A percentile compares a stretch with the other conserved stretches of the same genome.
Conservation (phyloP, 2,888 invertebrate genomes). For the Trissolcus brochymenae region DNA sequence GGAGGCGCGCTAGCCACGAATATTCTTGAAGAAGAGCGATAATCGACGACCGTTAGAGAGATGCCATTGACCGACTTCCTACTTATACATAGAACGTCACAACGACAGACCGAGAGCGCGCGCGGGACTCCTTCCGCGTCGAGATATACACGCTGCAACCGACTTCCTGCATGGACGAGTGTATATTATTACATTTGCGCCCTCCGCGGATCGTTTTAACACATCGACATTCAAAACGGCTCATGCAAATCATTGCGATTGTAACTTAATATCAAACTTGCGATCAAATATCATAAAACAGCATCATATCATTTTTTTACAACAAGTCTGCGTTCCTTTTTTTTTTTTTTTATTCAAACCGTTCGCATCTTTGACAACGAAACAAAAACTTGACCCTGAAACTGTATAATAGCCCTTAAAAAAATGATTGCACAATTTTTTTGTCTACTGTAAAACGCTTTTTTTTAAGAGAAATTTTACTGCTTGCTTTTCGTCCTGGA, state of each 20-base stretch:
- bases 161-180: conserved; percentile 36
- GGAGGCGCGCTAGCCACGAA: conserved; percentile 34
- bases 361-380: no score
- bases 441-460: neutral
- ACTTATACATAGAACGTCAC: conserved; percentile 30
- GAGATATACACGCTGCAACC: conserved; percentile 30
- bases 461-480: neutral
- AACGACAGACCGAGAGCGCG: conserved; percentile 42
- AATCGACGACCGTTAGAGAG: conserved; percentile 57
- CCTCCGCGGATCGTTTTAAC: conserved; percentile 3
- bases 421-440: no score
- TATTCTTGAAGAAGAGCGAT: conserved; percentile 45
- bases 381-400: no score
- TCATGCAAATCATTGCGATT: neutral
- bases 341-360: no score
- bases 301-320: no score
- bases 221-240: neutral
- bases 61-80: conserved; percentile 56
- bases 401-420: no score
- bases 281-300: no score
- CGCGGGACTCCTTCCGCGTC: conserved; percentile 51
- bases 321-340: no score
- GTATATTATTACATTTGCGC: conserved; percentile 14
- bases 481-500: neutral
- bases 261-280: neutral